Conservation (phyloP, 1,140 invertebrate genomes). For the Papilio machaon region DNA sequence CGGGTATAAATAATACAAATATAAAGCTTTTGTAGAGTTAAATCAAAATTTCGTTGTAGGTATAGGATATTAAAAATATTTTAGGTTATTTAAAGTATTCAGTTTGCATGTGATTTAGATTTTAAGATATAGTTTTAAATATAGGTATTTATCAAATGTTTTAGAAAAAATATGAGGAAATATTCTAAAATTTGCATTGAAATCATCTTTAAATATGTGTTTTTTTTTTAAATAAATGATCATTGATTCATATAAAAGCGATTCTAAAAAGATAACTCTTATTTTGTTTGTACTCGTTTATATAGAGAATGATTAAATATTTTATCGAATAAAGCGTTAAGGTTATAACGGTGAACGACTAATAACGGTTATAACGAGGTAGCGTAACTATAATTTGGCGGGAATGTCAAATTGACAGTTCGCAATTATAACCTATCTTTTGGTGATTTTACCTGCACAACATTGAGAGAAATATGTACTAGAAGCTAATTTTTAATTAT, state of each 20-base stretch:
- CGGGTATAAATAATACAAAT: not conserved
- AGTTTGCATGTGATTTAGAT: not conserved
- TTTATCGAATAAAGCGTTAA: not conserved
- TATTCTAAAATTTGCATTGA: not conserved
- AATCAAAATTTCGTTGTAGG: constrained; percentile 13
- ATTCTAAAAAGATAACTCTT: not conserved
- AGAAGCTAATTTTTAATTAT: constrained; percentile 2
- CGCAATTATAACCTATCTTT: constrained; percentile 4
- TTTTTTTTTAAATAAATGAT: not conserved
- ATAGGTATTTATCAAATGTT: constrained; percentile 6
- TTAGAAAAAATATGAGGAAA: not conserved
- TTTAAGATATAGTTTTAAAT: not conserved
- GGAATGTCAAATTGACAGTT: constrained; percentile 12
- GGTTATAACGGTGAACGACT: not conserved
- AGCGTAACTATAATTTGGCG: constrained; percentile 8
- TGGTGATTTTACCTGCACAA: not conserved
- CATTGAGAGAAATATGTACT: not conserved
- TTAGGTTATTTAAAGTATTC: not conserved
- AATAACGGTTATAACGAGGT: not conserved
- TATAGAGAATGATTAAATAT: not conserved
- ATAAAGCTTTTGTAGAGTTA: constrained; percentile 17
- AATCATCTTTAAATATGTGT: not conserved
- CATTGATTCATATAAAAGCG: not conserved
- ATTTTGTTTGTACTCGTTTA: constrained; percentile 9
- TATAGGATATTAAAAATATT: constrained; percentile 16